Percentiles rank a stretch among this genome's conserved stretches.
Evolutionary conservation across 2,888 invertebrate genomes (phyloP).

Genomic region (Catonia carolina): DNA sequence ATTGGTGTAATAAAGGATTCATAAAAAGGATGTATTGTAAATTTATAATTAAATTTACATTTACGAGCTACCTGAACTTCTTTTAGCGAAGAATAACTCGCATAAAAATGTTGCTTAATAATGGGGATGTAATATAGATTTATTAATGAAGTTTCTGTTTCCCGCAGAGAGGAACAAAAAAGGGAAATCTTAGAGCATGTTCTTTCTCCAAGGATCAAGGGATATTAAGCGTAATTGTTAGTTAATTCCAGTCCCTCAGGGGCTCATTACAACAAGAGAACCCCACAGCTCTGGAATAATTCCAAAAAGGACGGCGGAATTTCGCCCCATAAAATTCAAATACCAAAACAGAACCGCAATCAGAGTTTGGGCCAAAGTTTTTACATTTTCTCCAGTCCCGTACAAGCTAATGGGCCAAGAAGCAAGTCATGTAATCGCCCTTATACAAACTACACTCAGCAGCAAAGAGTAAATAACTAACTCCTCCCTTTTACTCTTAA

Average conservation of each 20-base stretch:
- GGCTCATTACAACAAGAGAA: slow-evolving; percentile 8
- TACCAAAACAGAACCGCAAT: slow-evolving; percentile 15
- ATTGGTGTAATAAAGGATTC: too few species aligned
- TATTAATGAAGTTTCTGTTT: too few species aligned
- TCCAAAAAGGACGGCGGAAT: slow-evolving; percentile 10
- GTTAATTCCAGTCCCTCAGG: slow-evolving; percentile 9
- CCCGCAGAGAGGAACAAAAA: too few species aligned
- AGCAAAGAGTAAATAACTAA: neutral
- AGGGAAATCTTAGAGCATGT: neutral
- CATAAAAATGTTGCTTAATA: too few species aligned
- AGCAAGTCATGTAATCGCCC: slow-evolving; percentile 3
- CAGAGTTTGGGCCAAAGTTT: slow-evolving; percentile 9
- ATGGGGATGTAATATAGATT: too few species aligned
- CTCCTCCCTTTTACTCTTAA: neutral
- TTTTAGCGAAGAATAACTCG: too few species aligned
- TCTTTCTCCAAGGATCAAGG: neutral
- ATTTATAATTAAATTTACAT: too few species aligned
- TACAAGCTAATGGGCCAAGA: slow-evolving; percentile 11
- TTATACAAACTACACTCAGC: slow-evolving; percentile 5
- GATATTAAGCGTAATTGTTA: slow-evolving; percentile 10
- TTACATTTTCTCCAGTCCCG: slow-evolving; percentile 5
- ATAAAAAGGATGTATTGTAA: too few species aligned
- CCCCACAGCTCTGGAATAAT: slow-evolving; percentile 3
- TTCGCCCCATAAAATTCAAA: slow-evolving; percentile 13
- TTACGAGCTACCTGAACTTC: too few species aligned